Percentiles rank a stretch among this genome's conserved stretches.
phyloP scores from a whole-genome alignment of 23 tunicate species.

The Clavelina lepadiformis region DNA sequence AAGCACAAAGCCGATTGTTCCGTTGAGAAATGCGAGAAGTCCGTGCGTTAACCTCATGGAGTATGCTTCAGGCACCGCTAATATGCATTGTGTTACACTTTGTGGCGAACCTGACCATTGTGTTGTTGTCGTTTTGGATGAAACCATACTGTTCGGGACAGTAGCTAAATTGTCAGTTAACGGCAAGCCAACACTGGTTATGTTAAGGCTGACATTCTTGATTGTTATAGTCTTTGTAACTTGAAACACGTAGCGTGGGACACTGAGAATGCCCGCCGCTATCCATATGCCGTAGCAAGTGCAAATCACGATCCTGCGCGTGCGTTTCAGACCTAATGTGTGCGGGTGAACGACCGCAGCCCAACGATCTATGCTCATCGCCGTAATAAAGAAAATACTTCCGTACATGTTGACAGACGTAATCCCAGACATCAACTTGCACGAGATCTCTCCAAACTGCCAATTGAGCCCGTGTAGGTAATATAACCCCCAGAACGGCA shows the following conservation, averaged over 20 bases:
- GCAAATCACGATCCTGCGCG: slow-evolving; percentile 7
- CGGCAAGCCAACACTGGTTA: too few species aligned
- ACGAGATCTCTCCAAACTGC: slow-evolving; percentile 50
- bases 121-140: too few species aligned
- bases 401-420: slow-evolving; percentile 70
- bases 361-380: slow-evolving; percentile 81
- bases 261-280: slow-evolving; percentile 26
- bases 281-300: slow-evolving; percentile 51
- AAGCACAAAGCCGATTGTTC: slow-evolving; percentile 48
- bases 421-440: slow-evolving; percentile 41
- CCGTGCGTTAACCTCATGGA: too few species aligned
- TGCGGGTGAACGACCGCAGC: slow-evolving; percentile 72
- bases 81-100: too few species aligned
- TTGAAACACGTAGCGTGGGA: slow-evolving; percentile 39
- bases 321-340: slow-evolving; percentile 20
- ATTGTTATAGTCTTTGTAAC: not conserved
- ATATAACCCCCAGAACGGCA: slow-evolving; percentile 69
- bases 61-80: too few species aligned
- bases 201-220: too few species aligned
- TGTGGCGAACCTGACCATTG: too few species aligned
- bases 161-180: too few species aligned
- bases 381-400: slow-evolving; percentile 65
- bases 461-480: slow-evolving; percentile 41
- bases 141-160: too few species aligned
- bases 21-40: slow-evolving; percentile 33